These are phyloP conservation scores for Tenrec ecaudatus DNA, from an alignment of 2,113 vertebrate species.

Conservation along the genomic window DNA sequence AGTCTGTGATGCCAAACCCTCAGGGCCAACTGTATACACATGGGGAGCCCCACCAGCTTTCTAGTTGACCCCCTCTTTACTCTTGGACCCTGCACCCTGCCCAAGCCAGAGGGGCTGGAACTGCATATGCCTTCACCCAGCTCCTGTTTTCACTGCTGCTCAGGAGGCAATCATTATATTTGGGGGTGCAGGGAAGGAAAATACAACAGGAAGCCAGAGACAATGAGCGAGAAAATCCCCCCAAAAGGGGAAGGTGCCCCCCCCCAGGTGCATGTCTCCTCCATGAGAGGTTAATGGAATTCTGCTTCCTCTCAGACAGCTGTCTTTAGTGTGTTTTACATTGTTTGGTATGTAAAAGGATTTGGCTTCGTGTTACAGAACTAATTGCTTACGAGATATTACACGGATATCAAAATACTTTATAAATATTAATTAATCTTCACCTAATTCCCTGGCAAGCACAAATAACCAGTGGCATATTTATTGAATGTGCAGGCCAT, in stretches of 20 bases:
- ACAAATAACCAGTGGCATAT: slow-evolving; percentile 79
- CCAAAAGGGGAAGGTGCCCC: neutral
- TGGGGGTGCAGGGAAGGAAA: slow-evolving; percentile 39
- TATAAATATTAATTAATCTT: slow-evolving; percentile 85
- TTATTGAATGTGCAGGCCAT: slow-evolving; percentile 75
- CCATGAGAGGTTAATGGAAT: slow-evolving; percentile 70
- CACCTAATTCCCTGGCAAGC: slow-evolving; percentile 81
- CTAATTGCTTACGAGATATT: slow-evolving; percentile 84
- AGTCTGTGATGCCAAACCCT: neutral
- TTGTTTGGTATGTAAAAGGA: slow-evolving; percentile 80
- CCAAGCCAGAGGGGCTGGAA: neutral
- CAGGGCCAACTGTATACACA: fast-evolving
- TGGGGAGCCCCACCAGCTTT: neutral
- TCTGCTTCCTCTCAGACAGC: slow-evolving; percentile 56
- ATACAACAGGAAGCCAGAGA: slow-evolving; percentile 40
- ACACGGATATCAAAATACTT: slow-evolving; percentile 84
- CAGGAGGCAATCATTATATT: slow-evolving; percentile 63
- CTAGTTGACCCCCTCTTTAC: neutral
- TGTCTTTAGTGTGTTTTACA: slow-evolving; percentile 76
- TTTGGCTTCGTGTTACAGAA: slow-evolving; percentile 82
- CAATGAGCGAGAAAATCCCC: slow-evolving; percentile 68
- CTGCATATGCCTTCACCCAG: neutral
- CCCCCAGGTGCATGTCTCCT: slow-evolving; percentile 20
- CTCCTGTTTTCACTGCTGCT: neutral
- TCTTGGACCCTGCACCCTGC: neutral